phyloP scores from a whole-genome alignment of 2,113 vertebrate species.

The Opisthocomus hoazin region DNA sequence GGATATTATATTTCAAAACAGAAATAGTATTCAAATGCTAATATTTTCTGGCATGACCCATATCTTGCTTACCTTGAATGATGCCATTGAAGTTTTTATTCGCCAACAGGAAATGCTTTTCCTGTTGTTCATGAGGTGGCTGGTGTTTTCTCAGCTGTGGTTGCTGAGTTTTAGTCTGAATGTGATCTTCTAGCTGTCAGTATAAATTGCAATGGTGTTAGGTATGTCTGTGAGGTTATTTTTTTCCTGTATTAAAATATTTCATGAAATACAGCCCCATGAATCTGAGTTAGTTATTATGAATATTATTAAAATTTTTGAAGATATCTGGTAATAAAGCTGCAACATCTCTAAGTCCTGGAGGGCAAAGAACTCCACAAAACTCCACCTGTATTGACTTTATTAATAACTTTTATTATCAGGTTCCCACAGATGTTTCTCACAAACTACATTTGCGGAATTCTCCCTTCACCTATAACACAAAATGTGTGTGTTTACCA shows the following conservation, averaged over 20 bases:
- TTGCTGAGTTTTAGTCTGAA: not conserved
- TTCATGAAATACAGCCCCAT: not conserved
- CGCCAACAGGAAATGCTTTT: not conserved
- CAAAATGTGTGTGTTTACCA: not conserved
- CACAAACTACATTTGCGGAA: not conserved
- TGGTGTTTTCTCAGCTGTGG: not conserved
- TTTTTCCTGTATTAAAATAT: not conserved
- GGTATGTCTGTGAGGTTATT: not conserved
- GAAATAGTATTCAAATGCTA: not conserved
- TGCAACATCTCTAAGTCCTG: not conserved
- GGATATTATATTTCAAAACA: not conserved
- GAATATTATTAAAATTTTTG: not conserved
- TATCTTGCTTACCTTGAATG: not conserved
- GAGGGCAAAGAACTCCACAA: not conserved
- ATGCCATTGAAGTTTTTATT: not conserved
- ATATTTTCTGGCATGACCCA: not conserved
- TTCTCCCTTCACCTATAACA: not conserved
- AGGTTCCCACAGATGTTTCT: not conserved
- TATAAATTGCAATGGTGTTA: not conserved
- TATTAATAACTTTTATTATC: not conserved
- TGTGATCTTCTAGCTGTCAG: not conserved
- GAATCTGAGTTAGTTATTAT: not conserved
- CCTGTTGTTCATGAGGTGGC: not conserved
- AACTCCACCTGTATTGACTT: not conserved
- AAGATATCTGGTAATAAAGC: not conserved